Conservation (phyloP, 2,888 invertebrate genomes). For the Molorchus minor region DNA sequence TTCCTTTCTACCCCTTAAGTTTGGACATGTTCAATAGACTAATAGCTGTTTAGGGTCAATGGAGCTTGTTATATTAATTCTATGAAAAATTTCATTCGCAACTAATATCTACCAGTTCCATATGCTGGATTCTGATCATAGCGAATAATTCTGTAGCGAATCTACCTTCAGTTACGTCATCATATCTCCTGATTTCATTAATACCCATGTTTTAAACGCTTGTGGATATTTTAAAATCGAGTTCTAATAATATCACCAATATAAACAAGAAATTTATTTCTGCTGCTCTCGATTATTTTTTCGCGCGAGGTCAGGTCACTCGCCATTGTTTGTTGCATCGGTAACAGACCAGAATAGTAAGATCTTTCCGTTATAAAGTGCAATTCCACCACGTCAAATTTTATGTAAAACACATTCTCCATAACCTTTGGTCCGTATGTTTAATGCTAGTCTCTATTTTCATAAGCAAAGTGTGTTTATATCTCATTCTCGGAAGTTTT, state of each 20-base stretch:
- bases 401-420: not conserved
- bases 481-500: not conserved
- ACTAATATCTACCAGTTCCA: no score
- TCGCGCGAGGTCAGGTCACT: slow-evolving; percentile 13
- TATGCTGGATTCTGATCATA: no score
- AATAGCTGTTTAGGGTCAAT: no score
- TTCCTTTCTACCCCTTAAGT: no score
- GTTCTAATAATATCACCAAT: slow-evolving; percentile 18
- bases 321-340: slow-evolving; percentile 11
- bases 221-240: slow-evolving; percentile 8
- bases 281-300: slow-evolving; percentile 4
- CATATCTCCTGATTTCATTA: no score
- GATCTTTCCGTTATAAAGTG: slow-evolving; percentile 7
- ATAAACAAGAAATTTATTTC: slow-evolving; percentile 19
- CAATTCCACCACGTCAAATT: not conserved
- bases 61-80: no score
- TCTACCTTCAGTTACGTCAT: no score
- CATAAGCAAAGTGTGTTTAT: not conserved
- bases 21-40: no score
- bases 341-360: not conserved
- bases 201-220: not conserved
- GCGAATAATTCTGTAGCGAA: no score
- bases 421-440: not conserved
- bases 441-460: not conserved
- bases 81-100: no score